Percentiles rank a stretch among this genome's conserved stretches.
Evolutionary conservation across 2,113 vertebrate species (phyloP).

Genomic region (Hiodon tergisus): DNA sequence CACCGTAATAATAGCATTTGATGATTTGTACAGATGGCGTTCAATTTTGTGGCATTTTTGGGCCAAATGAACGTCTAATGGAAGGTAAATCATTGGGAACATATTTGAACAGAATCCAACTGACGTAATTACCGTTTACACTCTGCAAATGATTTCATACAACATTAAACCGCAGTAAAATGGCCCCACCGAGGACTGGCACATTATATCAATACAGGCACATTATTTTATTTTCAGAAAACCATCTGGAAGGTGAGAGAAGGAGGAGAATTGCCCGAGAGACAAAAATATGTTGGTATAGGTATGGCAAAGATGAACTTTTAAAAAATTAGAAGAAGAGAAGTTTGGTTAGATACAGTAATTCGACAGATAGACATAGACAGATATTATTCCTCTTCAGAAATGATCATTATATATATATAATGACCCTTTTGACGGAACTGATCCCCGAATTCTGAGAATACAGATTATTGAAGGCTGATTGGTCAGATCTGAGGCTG

Average conservation of each 20-base stretch:
- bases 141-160: slow-evolving; percentile 19
- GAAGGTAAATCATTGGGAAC: slow-evolving; percentile 24
- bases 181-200: background rate
- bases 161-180: slow-evolving; percentile 23
- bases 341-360: too few species aligned
- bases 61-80: slow-evolving; percentile 25
- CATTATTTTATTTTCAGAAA: slow-evolving; percentile 43
- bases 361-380: too few species aligned
- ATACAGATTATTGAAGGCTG: background rate
- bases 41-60: slow-evolving; percentile 7
- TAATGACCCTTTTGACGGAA: background rate
- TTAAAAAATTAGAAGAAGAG: background rate
- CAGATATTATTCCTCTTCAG: too few species aligned
- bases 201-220: background rate
- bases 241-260: slow-evolving; percentile 41
- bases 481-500: background rate
- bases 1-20: slow-evolving; percentile 16
- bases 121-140: slow-evolving; percentile 20
- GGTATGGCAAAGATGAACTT: background rate
- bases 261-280: slow-evolving; percentile 53
- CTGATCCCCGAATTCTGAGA: background rate
- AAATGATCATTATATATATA: background rate
- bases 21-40: slow-evolving; percentile 18
- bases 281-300: slow-evolving; percentile 50
- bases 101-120: slow-evolving; percentile 14